phyloP scores from a whole-genome alignment of 1,140 invertebrate genomes.

The Dendroctonus valens region DNA sequence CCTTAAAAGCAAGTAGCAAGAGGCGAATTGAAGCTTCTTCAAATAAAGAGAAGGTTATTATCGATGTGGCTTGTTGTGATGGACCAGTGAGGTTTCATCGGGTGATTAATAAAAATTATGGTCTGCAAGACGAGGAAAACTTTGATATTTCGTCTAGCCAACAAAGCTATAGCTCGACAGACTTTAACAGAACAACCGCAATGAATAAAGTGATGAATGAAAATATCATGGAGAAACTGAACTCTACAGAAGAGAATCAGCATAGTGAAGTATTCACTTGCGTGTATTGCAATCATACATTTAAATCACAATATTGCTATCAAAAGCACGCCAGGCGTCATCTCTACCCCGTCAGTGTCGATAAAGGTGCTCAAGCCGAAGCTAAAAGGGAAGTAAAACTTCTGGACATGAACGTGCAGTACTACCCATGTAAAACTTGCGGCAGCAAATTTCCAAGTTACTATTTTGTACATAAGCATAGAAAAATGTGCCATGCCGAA shows the following conservation, averaged over 20 bases:
- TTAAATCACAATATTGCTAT: slow-evolving; percentile 80
- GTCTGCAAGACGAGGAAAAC: slow-evolving; percentile 46
- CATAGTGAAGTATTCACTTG: slow-evolving; percentile 62
- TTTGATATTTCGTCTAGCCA: slow-evolving; percentile 36
- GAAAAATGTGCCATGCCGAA: slow-evolving; percentile 77
- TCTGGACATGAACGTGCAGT: slow-evolving; percentile 80
- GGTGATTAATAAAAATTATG: slow-evolving; percentile 73
- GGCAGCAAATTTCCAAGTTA: slow-evolving; percentile 90
- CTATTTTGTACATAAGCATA: slow-evolving; percentile 90
- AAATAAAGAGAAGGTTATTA: slow-evolving; percentile 57
- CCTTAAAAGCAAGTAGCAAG: slow-evolving; percentile 24
- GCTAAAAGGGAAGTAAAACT: slow-evolving; percentile 60
- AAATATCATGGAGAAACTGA: slow-evolving; percentile 50
- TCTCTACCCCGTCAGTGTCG: slow-evolving; percentile 56
- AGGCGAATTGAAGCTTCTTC: slow-evolving; percentile 17
- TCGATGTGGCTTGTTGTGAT: slow-evolving; percentile 84
- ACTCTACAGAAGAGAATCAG: slow-evolving; percentile 45
- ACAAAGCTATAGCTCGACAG: slow-evolving; percentile 18
- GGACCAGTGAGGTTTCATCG: slow-evolving; percentile 80
- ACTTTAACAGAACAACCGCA: slow-evolving; percentile 48
- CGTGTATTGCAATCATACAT: slow-evolving; percentile 75
- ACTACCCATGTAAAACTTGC: slow-evolving; percentile 90
- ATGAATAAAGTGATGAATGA: slow-evolving; percentile 54
- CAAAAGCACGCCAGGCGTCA: slow-evolving; percentile 75
- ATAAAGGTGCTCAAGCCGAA: slow-evolving; percentile 40